Conservation (phyloP, 1,140 invertebrate genomes). For the Drosophila oshimai region DNA sequence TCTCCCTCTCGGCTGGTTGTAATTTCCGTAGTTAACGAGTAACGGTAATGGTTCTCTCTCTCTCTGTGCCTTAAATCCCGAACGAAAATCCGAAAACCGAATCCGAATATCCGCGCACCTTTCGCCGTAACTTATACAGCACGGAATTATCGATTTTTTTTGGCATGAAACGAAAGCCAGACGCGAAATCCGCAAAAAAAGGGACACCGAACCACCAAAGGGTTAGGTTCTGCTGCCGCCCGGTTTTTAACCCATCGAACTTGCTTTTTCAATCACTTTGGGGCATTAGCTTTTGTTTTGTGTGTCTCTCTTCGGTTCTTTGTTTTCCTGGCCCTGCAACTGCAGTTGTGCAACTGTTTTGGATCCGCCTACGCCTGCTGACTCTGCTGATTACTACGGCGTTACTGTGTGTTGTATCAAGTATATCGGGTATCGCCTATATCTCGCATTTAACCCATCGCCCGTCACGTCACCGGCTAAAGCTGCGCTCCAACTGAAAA, state of each 20-base stretch:
- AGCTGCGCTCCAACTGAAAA: conserved; percentile 74
- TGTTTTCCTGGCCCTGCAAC: neutral
- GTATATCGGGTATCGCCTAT: neutral
- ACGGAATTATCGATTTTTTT: conserved; percentile 77
- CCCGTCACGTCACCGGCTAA: conserved; percentile 78
- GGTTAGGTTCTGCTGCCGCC: neutral
- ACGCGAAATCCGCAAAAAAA: conserved; percentile 26
- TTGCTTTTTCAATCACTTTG: neutral
- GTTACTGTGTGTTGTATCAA: conserved; percentile 11
- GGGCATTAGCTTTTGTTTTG: neutral
- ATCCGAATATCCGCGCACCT: conserved; percentile 60
- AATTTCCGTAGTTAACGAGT: conserved; percentile 21
- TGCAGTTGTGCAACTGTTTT: conserved; percentile 29
- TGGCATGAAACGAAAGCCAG: conserved; percentile 61
- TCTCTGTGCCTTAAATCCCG: neutral
- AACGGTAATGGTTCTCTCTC: neutral
- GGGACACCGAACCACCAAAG: conserved; percentile 23
- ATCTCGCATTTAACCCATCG: conserved; percentile 16
- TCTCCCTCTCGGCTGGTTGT: conserved; percentile 35
- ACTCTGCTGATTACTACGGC: conserved; percentile 14
- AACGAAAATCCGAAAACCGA: conserved; percentile 26
- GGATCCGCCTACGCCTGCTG: conserved; percentile 29
- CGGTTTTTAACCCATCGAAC: conserved; percentile 1
- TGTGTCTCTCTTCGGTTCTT: neutral
- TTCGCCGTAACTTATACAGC: conserved; percentile 79